phyloP scores from a whole-genome alignment of 2,888 invertebrate species.

The Nowickia ferox region DNA sequence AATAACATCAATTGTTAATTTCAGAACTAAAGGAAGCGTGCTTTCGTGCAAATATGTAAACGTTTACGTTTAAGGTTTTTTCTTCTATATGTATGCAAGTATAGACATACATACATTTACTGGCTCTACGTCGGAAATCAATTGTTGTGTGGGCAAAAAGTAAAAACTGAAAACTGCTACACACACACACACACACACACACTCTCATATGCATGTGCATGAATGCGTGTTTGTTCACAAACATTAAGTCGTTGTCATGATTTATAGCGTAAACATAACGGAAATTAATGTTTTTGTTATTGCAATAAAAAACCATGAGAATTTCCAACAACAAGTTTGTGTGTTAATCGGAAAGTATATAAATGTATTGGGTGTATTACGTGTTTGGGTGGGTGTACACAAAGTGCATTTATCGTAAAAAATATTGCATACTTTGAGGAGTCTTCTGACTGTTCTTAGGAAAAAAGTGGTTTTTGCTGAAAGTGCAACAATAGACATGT shows the following conservation, averaged over 20 bases:
- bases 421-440: constrained; percentile 47
- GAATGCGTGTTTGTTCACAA: background rate
- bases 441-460: background rate
- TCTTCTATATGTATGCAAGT: constrained; percentile 33
- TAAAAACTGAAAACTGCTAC: background rate
- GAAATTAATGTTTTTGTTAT: constrained; percentile 63
- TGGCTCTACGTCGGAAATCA: constrained; percentile 51
- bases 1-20: background rate
- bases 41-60: background rate
- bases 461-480: background rate
- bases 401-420: constrained; percentile 18
- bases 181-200: constrained; percentile 1
- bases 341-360: constrained; percentile 29
- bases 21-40: background rate
- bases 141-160: constrained; percentile 45
- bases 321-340: constrained; percentile 6
- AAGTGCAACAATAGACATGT: constrained; percentile 21
- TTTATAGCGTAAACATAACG: constrained; percentile 67
- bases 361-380: background rate
- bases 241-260: constrained; percentile 50
- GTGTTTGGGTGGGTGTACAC: background rate
- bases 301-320: background rate
- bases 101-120: no score
- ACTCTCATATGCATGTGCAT: no score
- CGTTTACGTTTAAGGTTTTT: constrained; percentile 27